Evolutionary conservation across 2,797 vertebrate genomes (phyloP).

Genomic region (Hemibagrus guttatus): DNA sequence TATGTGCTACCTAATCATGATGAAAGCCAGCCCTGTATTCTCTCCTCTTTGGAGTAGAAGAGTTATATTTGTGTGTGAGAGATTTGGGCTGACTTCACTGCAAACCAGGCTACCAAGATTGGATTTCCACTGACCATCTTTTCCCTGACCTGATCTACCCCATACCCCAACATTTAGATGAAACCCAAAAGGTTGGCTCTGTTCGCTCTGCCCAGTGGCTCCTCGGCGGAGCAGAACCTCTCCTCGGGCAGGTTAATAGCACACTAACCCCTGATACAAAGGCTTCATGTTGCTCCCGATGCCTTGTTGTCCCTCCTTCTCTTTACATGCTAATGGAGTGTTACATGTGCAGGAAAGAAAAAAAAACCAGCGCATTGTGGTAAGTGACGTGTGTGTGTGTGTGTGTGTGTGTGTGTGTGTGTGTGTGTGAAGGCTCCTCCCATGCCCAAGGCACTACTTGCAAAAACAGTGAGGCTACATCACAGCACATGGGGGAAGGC

Average conservation of each 20-base stretch:
- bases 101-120: conserved; percentile 28
- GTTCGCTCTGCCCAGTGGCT: conserved; percentile 24
- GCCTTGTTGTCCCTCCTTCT: conserved; percentile 52
- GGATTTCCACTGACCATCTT: not conserved
- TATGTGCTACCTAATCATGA: conserved; percentile 11
- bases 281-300: conserved; percentile 54
- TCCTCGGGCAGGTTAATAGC: conserved; percentile 54
- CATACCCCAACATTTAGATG: conserved; percentile 49
- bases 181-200: conserved; percentile 43
- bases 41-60: not conserved
- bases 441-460: conserved; percentile 34
- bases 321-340: conserved; percentile 59
- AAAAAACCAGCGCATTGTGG: conserved; percentile 51
- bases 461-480: conserved; percentile 26
- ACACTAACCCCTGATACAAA: conserved; percentile 56
- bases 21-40: not conserved
- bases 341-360: conserved; percentile 49
- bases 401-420: conserved; percentile 16
- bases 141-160: conserved; percentile 29
- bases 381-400: conserved; percentile 9
- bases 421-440: conserved; percentile 47
- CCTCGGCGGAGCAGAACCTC: conserved; percentile 30
- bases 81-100: not conserved
- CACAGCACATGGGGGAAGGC: conserved; percentile 35
- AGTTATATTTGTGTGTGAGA: not conserved